Evolutionary conservation across 1,140 invertebrate genomes (phyloP).

Genomic region (Zophobas atratus): DNA sequence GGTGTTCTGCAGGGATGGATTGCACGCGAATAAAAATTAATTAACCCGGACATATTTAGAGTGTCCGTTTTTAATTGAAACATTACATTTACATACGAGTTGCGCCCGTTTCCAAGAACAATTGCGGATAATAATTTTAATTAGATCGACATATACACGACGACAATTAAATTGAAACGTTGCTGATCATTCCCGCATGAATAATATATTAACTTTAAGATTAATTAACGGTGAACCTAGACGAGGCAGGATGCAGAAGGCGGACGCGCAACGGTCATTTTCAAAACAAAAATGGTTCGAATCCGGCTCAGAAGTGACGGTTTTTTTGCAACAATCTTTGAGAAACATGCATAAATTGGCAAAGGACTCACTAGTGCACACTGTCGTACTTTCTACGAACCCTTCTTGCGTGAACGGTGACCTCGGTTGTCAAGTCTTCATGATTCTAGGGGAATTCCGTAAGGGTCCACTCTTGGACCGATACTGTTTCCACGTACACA

Average conservation of each 20-base stretch:
- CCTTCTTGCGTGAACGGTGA: no score
- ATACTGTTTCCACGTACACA: background rate
- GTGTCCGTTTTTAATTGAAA: conserved; percentile 39
- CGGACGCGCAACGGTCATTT: no score
- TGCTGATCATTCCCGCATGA: conserved; percentile 23
- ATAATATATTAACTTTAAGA: conserved; percentile 32
- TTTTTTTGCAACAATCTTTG: no score
- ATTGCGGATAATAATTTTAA: conserved; percentile 47
- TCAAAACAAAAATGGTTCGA: no score
- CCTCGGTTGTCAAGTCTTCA: no score
- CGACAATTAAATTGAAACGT: conserved; percentile 46
- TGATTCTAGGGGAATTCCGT: no score
- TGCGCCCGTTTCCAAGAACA: conserved; percentile 44
- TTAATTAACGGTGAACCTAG: conserved; percentile 38
- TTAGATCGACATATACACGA: conserved; percentile 30
- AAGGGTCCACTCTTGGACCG: no score
- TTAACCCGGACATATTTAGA: conserved; percentile 34
- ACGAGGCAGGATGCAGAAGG: background rate
- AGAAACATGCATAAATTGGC: no score
- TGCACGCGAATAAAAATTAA: conserved; percentile 36
- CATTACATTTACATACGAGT: conserved; percentile 40
- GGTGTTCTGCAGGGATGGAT: conserved; percentile 18
- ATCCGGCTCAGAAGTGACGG: no score
- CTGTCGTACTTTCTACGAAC: no score
- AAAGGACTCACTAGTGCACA: no score